Base-by-base conservation (phyloP, 2,797 vertebrate species). In the Enoplosus armatus region DNA sequence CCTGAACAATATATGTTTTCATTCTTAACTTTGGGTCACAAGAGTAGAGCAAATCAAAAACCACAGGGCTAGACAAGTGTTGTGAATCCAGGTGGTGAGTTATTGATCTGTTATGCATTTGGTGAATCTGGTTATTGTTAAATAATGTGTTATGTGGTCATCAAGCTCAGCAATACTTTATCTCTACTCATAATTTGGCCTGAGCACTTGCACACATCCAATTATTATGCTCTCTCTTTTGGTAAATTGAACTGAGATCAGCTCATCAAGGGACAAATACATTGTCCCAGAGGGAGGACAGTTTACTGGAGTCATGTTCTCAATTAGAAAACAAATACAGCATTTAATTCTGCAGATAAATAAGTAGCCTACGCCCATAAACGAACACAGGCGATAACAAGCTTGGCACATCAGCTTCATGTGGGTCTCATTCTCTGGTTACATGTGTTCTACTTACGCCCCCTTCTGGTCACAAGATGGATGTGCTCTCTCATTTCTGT, bases 391-490 rank as follows among this genome's bases (percentile, higher is more conserved):
- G 9, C 80, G 84, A 90, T 85, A 75, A 76, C 26, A 48, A 69
- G n/a, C 14, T 7, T 56, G 26, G 56, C 54, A 43, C 26, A 47
- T 26, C 18, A 48, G 7, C 2, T 67, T 26, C 31, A 75, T 59
- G 16, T 43, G 22, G 41, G n/a, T 45, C 31, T 35, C 41, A 35
- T 22, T 47, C 26, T 70, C 41, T n/a, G 22, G 24, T 50, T 33
- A 26, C 8, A 26, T 29, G 43, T 4, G 20, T 7, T 56, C 20
- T 48, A 61, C 27, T 26, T 39, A 29, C 50, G 54, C 90, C 91
- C 84, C 63, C 91, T 85, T 66, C 72, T 90, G 93, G 89, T 66
- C 67, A 80, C 8, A 78, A 26, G 20, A 37, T 8, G 29, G 22
- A 74, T 9, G 53, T 82, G 41, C 54, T 0, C 33, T 47, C 20